These are phyloP conservation scores for Coenobita brevimanus DNA, from an alignment of 1,140 invertebrate species.

Conservation along the genomic window DNA sequence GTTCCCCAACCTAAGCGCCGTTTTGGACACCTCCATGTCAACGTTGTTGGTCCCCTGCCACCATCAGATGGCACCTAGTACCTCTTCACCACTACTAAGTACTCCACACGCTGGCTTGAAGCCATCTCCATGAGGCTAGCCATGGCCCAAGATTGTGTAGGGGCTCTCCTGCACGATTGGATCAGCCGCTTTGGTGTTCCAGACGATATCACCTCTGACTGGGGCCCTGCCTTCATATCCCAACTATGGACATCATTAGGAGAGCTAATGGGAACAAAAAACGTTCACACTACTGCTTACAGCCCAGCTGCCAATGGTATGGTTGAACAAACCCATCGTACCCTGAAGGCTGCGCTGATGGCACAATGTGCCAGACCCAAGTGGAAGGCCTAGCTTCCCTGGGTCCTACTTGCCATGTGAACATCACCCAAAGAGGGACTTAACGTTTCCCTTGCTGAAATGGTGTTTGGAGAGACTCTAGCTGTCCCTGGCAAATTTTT, in stretches of 20 bases:
- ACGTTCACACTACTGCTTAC: conserved; percentile 2
- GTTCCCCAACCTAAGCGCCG: too few species aligned
- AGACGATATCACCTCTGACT: neutral
- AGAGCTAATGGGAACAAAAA: neutral
- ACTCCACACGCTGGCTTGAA: too few species aligned
- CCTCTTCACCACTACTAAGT: neutral
- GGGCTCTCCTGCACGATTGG: neutral
- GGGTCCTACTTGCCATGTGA: too few species aligned
- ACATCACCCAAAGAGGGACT: too few species aligned
- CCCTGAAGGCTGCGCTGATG: too few species aligned
- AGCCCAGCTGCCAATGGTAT: conserved; percentile 13
- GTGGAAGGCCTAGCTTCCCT: neutral
- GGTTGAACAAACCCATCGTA: neutral
- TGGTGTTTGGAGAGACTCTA: too few species aligned
- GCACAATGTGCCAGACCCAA: neutral
- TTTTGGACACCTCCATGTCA: neutral
- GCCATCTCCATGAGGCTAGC: neutral
- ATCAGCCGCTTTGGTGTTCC: conserved; percentile 9
- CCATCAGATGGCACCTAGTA: neutral
- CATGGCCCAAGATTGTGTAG: too few species aligned
- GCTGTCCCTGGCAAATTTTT: too few species aligned
- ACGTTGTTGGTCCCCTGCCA: neutral
- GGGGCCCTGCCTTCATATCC: conserved; percentile 18
- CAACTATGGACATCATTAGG: conserved; percentile 21
- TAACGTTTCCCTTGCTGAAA: too few species aligned